phyloP scores from a whole-genome alignment of 1,140 invertebrate genomes.

The Monochamus saltuarius region DNA sequence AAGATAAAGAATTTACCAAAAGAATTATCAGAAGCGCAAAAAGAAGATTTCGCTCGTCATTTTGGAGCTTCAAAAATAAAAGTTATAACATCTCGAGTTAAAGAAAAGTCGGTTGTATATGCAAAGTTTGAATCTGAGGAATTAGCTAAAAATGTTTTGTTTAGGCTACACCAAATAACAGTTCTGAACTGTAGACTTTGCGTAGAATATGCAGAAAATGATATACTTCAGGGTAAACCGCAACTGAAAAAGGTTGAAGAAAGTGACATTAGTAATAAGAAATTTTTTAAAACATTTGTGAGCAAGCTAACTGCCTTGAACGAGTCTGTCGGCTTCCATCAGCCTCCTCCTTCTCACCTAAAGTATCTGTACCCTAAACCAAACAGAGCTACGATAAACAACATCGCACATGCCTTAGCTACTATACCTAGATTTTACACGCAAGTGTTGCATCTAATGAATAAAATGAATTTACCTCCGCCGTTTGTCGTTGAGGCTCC shows the following conservation, averaged over 20 bases:
- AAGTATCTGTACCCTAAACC: constrained; percentile 76
- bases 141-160: constrained; percentile 59
- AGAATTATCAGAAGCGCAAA: constrained; percentile 46
- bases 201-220: constrained; percentile 63
- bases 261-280: constrained; percentile 38
- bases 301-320: constrained; percentile 69
- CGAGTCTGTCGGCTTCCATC: constrained; percentile 64
- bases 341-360: constrained; percentile 72
- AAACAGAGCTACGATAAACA: constrained; percentile 69
- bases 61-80: constrained; percentile 50
- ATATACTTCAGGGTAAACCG: constrained; percentile 34
- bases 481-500: constrained; percentile 70
- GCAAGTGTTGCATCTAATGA: constrained; percentile 89
- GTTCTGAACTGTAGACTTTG: constrained; percentile 60
- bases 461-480: constrained; percentile 87
- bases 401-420: constrained; percentile 75
- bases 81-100: constrained; percentile 43
- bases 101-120: constrained; percentile 49
- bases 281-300: constrained; percentile 65
- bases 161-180: constrained; percentile 65
- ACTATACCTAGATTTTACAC: constrained; percentile 80
- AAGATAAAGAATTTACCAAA: constrained; percentile 48
- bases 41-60: constrained; percentile 48
- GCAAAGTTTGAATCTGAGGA: constrained; percentile 60
- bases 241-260: constrained; percentile 41